phyloP scores from a whole-genome alignment of 2,113 vertebrate species.

The Leiothrix lutea region DNA sequence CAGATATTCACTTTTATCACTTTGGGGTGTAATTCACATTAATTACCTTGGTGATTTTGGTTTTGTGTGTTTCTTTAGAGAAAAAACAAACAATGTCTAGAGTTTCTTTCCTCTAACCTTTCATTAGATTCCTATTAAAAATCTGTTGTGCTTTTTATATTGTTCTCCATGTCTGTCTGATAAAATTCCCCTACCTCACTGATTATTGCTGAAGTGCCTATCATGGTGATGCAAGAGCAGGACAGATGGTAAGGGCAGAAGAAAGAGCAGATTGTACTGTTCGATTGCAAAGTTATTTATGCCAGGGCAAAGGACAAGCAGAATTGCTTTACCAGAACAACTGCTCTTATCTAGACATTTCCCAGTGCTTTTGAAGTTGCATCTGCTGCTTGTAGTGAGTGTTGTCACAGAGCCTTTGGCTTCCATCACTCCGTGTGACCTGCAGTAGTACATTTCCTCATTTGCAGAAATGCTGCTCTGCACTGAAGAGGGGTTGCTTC shows the following conservation, averaged over 20 bases:
- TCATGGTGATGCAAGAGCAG: not conserved
- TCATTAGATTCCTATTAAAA: not conserved
- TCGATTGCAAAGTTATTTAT: not conserved
- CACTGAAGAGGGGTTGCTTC: not conserved
- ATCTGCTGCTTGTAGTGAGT: not conserved
- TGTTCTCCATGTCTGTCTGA: not conserved
- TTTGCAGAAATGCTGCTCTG: not conserved
- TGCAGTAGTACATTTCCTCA: not conserved
- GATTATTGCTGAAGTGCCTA: not conserved
- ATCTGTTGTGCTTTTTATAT: not conserved
- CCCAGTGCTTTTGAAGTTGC: not conserved
- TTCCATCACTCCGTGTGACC: not conserved
- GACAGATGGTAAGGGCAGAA: not conserved
- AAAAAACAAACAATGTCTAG: not conserved
- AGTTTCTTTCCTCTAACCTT: not conserved
- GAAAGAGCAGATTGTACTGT: not conserved
- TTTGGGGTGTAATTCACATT: not conserved
- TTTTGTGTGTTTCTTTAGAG: not conserved
- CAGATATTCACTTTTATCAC: not conserved
- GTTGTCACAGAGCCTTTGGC: not conserved
- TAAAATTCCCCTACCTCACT: not conserved
- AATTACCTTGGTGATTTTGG: not conserved
- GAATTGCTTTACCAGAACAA: conserved; percentile 9
- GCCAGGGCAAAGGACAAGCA: not conserved
- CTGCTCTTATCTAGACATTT: not conserved